Conservation (phyloP, 2,113 vertebrate genomes). For the Progne subis region DNA sequence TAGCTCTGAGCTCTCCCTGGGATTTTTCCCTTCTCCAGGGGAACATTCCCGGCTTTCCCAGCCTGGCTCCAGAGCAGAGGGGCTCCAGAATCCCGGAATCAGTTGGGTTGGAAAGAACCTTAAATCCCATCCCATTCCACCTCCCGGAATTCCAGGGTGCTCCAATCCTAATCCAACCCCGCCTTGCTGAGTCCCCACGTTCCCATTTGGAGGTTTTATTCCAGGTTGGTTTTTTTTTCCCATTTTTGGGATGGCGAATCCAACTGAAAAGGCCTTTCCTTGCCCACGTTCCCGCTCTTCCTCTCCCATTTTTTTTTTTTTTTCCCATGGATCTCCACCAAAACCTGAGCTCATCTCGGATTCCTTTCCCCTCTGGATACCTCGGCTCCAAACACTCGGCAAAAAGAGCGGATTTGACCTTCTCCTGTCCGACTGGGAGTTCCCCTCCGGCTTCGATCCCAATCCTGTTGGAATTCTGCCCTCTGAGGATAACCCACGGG, state of each 20-base stretch:
- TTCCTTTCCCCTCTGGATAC: not conserved
- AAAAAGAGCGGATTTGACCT: not conserved
- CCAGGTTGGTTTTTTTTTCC: not conserved
- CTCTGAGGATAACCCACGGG: not conserved
- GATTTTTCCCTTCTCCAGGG: not conserved
- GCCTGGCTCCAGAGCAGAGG: not conserved
- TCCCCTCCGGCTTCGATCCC: not conserved
- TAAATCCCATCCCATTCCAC: not conserved
- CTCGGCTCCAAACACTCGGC: not conserved
- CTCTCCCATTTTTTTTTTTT: not conserved
- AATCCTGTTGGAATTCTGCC: not conserved
- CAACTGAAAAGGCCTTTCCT: not conserved
- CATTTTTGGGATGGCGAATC: not conserved
- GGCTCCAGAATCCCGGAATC: not conserved
- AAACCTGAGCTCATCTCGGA: slow-evolving; percentile 20
- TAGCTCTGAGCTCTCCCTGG: not conserved
- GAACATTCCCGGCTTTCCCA: not conserved
- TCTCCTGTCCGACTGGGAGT: not conserved
- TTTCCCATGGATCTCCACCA: not conserved
- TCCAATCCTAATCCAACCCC: not conserved
- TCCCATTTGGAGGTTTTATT: not conserved
- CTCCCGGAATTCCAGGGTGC: not conserved
- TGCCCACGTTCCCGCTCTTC: not conserved
- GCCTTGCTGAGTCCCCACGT: not conserved
- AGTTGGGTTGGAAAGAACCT: rapidly evolving